These are phyloP conservation scores for Microtus ochrogaster DNA, from an alignment of 2,113 vertebrate species.

Conservation along the genomic window DNA sequence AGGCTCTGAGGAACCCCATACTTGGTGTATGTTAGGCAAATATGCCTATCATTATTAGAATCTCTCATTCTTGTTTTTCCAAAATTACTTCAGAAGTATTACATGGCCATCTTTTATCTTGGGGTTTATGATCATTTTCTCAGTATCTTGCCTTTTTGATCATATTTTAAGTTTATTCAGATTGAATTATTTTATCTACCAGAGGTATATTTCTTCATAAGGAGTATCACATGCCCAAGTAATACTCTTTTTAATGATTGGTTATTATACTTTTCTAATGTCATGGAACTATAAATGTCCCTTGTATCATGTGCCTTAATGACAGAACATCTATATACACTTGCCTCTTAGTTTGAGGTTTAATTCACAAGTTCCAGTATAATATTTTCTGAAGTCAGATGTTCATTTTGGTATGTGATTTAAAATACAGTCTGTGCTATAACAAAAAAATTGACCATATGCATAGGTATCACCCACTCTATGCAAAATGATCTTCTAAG, in stretches of 20 bases:
- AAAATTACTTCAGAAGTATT: not conserved
- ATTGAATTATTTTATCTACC: not conserved
- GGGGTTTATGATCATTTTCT: not conserved
- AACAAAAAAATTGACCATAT: not conserved
- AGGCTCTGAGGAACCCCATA: not conserved
- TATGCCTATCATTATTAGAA: not conserved
- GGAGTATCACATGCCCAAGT: not conserved
- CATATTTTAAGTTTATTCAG: not conserved
- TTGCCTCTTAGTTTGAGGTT: not conserved
- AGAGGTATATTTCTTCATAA: not conserved
- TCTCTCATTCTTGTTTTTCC: not conserved
- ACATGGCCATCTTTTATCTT: no score
- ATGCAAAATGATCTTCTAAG: not conserved
- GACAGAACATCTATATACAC: not conserved
- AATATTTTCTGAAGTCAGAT: not conserved
- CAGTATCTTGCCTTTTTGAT: not conserved
- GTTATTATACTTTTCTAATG: not conserved
- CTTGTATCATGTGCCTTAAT: not conserved
- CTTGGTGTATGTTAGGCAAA: not conserved
- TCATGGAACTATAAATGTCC: not conserved
- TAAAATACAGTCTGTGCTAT: not conserved
- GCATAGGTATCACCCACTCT: not conserved
- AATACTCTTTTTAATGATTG: not conserved
- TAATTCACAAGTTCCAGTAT: not conserved
- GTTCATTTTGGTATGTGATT: not conserved